Conservation (phyloP, 1,140 invertebrate genomes). For the Dysdera silvatica region DNA sequence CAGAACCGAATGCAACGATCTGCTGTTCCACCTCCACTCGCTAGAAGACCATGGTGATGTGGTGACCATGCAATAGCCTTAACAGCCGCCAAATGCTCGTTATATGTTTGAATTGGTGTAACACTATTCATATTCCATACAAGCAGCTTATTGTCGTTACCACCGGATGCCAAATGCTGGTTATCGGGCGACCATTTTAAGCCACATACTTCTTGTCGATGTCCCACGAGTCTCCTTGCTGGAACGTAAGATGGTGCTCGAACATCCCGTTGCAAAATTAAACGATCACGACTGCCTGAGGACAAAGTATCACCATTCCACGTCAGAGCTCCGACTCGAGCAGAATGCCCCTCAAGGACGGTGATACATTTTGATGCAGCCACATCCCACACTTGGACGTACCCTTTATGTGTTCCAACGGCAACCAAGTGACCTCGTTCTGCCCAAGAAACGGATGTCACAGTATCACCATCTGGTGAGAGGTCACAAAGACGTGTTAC, state of each 20-base stretch:
- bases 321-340: constrained; percentile 78
- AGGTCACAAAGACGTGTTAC: constrained; percentile 75
- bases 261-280: constrained; percentile 91
- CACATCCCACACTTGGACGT: constrained; percentile 96
- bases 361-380: constrained; percentile 86
- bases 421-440: constrained; percentile 93
- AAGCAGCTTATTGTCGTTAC: constrained; percentile 97
- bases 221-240: constrained; percentile 73
- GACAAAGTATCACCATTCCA: constrained; percentile 98
- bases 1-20: constrained; percentile 97
- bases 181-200: constrained; percentile 99
- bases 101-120: constrained; percentile 89
- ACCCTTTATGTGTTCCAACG: constrained; percentile 93
- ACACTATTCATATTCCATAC: constrained; percentile 93
- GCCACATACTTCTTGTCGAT: constrained; percentile 97
- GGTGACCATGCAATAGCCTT: constrained; percentile 99
- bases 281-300: constrained; percentile 87
- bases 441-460: constrained; percentile 98
- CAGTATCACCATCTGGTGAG: constrained; percentile 81
- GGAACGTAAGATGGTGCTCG: constrained; percentile 69
- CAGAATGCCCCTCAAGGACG: constrained; percentile 84
- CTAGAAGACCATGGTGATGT: constrained; percentile 94
- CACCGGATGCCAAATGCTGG: constrained; percentile 94
- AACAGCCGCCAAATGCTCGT: constrained; percentile 94
- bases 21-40: constrained; percentile 95